Evolutionary conservation across 2,797 vertebrate species (phyloP).

Genomic region (Microctenopoma stevenorrisi): DNA sequence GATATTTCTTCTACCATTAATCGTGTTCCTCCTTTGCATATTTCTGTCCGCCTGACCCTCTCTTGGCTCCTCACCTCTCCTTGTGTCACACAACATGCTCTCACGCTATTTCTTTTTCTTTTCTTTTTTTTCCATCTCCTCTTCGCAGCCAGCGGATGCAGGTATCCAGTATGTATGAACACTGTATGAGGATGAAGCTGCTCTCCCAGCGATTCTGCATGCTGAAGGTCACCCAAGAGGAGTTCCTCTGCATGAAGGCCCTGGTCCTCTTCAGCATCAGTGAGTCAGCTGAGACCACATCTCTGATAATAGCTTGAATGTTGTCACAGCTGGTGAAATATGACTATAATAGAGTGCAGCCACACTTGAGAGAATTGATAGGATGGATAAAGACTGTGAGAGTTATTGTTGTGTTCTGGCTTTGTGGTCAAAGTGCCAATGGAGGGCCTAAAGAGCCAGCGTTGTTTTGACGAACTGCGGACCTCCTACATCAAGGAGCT

Average conservation of each 20-base stretch:
- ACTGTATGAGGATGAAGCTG: conserved; percentile 91
- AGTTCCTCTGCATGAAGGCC: conserved; percentile 97
- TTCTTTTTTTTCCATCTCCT: no score
- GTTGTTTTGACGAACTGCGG: conserved; percentile 93
- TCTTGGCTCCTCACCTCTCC: conserved; percentile 26
- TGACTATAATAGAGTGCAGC: conserved; percentile 25
- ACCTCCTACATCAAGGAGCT: conserved; percentile 97
- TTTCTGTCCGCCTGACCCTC: conserved; percentile 40
- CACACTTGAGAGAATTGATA: conserved; percentile 51
- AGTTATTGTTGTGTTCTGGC: conserved; percentile 69
- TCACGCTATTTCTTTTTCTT: background rate
- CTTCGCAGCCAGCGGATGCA: conserved; percentile 90
- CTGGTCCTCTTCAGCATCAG: conserved; percentile 96
- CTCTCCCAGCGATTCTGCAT: conserved; percentile 92
- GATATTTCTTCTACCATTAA: conserved; percentile 43
- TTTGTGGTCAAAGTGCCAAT: conserved; percentile 88
- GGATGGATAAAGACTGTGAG: conserved; percentile 55
- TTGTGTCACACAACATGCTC: conserved; percentile 21
- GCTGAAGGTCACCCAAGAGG: conserved; percentile 93
- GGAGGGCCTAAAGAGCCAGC: conserved; percentile 94
- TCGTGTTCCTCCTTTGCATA: conserved; percentile 42
- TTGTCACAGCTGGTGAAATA: conserved; percentile 51
- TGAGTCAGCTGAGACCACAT: conserved; percentile 79
- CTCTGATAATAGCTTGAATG: conserved; percentile 30
- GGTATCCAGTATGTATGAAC: conserved; percentile 94